These are phyloP conservation scores for Drosophila prosaltans DNA, from an alignment of 1,140 invertebrate species.

Conservation along the genomic window DNA sequence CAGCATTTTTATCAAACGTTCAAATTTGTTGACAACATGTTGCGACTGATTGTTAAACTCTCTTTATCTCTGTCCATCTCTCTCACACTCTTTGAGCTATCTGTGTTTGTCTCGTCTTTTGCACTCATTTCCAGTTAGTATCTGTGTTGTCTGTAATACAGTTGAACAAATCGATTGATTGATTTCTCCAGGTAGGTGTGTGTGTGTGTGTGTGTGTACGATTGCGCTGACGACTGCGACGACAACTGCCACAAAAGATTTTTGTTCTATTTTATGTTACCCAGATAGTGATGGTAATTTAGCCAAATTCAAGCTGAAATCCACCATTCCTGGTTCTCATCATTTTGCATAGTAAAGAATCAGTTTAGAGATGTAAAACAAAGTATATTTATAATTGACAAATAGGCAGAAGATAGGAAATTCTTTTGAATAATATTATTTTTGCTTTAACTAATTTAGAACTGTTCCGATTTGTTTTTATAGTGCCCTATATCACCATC, in stretches of 20 bases:
- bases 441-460: too few species aligned
- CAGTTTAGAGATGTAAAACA: too few species aligned
- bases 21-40: conserved; percentile 79
- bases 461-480: too few species aligned
- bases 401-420: too few species aligned
- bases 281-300: conserved; percentile 11
- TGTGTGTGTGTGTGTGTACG: conserved; percentile 52
- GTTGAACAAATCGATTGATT: conserved; percentile 79
- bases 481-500: too few species aligned
- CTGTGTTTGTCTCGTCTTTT: conserved; percentile 5
- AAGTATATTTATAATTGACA: too few species aligned
- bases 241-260: conserved; percentile 31
- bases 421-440: too few species aligned
- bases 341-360: too few species aligned
- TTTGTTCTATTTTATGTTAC: too few species aligned
- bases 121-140: conserved; percentile 5
- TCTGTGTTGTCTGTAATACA: conserved; percentile 51
- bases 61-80: conserved; percentile 1
- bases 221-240: conserved; percentile 50
- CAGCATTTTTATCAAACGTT: conserved; percentile 61
- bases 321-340: too few species aligned
- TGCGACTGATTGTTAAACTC: conserved; percentile 63
- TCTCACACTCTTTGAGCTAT: not conserved
- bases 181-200: conserved; percentile 65
- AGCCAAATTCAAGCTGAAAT: conserved; percentile 6